Evolutionary conservation across 37 sponge, comb jelly and placozoan genomes (phyloP).

Genomic region (Beroe forskalii): DNA sequence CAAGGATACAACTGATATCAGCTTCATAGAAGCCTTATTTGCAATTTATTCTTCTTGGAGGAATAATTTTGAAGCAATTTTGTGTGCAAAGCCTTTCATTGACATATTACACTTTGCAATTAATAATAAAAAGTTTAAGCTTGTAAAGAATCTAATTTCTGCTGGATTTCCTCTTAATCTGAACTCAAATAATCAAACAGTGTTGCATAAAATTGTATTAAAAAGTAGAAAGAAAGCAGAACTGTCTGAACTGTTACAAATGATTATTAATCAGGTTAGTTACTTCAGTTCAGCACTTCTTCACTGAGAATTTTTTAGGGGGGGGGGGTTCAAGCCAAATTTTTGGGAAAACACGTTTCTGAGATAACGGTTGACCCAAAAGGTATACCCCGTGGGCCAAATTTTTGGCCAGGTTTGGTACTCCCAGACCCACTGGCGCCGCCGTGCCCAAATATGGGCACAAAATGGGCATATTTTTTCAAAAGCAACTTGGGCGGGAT

Average conservation of each 20-base stretch:
- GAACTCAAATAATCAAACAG: not conserved
- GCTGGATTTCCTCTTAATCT: not conserved
- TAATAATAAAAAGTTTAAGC: not conserved
- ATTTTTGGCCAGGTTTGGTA: too few relatives aligned
- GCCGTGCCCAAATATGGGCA: too few relatives aligned
- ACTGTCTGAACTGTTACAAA: not conserved
- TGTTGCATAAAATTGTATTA: not conserved
- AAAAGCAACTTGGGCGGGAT: too few relatives aligned
- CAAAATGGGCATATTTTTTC: too few relatives aligned
- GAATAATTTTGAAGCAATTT: too few relatives aligned
- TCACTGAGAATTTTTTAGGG: too few relatives aligned
- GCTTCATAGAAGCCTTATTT: not conserved
- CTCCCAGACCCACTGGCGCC: too few relatives aligned
- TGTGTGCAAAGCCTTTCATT: not conserved
- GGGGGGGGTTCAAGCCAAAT: too few relatives aligned
- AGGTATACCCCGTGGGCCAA: too few relatives aligned
- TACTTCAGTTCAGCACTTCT: too few relatives aligned
- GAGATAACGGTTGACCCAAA: too few relatives aligned
- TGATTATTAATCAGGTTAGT: not conserved
- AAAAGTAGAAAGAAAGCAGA: not conserved
- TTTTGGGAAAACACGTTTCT: too few relatives aligned
- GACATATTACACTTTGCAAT: not conserved
- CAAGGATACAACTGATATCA: not conserved
- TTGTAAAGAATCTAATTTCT: not conserved
- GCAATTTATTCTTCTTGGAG: not conserved